Conservation (phyloP, 2,888 invertebrate genomes). For the Thelaira solivaga region DNA sequence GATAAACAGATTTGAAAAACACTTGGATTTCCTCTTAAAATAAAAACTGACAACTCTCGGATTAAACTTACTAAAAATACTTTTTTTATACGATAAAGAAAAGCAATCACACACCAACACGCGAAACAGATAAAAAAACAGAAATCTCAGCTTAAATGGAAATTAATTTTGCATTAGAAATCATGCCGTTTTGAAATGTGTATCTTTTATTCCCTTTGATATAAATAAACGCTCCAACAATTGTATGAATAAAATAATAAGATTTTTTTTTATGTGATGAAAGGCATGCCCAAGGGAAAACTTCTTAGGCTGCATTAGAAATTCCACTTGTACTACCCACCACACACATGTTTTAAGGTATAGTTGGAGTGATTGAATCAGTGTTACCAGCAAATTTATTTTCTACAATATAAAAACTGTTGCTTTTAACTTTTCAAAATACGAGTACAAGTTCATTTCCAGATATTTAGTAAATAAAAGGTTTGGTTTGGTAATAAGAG, state of each 20-base stretch:
- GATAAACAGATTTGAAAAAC: too few relatives aligned
- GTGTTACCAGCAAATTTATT: too few relatives aligned
- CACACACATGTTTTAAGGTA: too few relatives aligned
- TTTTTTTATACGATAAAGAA: background rate
- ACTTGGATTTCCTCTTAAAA: too few relatives aligned
- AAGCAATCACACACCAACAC: background rate
- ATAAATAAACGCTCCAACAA: background rate
- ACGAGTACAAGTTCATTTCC: too few relatives aligned
- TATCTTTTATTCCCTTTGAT: background rate
- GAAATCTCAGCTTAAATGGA: slow-evolving; percentile 57
- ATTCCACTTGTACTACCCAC: background rate
- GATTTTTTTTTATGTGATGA: background rate
- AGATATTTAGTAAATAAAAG: too few relatives aligned
- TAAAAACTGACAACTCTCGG: too few relatives aligned
- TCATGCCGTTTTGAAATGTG: slow-evolving; percentile 3
- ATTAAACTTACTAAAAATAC: too few relatives aligned
- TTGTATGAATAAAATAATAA: background rate
- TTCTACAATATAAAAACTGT: too few relatives aligned
- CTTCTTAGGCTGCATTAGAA: background rate
- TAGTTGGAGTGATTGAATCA: too few relatives aligned
- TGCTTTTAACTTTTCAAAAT: too few relatives aligned
- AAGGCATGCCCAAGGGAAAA: slow-evolving; percentile 9
- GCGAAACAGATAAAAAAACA: background rate
- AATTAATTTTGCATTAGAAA: slow-evolving; percentile 62
- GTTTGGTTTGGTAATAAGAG: too few relatives aligned